Evolutionary conservation across 2,113 vertebrate species (phyloP).

Genomic region (Scomber colias): DNA sequence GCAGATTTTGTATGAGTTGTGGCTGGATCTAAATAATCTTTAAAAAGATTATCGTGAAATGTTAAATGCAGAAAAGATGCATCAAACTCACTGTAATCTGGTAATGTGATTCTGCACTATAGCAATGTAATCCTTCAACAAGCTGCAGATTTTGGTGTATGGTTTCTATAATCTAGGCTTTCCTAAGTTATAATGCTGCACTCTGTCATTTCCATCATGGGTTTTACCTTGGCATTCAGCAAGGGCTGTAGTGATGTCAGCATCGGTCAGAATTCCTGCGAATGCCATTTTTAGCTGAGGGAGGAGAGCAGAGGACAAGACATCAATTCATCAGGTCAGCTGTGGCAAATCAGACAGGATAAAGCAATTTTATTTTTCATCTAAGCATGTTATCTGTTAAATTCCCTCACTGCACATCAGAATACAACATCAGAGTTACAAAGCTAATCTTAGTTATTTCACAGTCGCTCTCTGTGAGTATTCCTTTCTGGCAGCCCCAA

Average conservation of each 20-base stretch:
- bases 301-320: slow-evolving; percentile 66
- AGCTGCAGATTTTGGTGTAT: background rate
- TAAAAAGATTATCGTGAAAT: background rate
- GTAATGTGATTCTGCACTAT: background rate
- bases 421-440: slow-evolving; percentile 20
- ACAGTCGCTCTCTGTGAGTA: slow-evolving; percentile 49
- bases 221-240: slow-evolving; percentile 84
- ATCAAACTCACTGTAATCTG: background rate
- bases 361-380: slow-evolving; percentile 25
- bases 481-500: slow-evolving; percentile 55
- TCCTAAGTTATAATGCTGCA: background rate
- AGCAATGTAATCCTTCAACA: background rate
- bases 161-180: background rate
- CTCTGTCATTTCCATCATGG: background rate
- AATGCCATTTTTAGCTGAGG: slow-evolving; percentile 84
- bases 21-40: background rate
- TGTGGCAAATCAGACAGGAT: slow-evolving; percentile 13
- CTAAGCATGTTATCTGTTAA: slow-evolving; percentile 11
- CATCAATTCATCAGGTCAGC: slow-evolving; percentile 51
- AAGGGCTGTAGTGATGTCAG: slow-evolving; percentile 88
- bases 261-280: slow-evolving; percentile 80
- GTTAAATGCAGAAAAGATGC: slow-evolving; percentile 4
- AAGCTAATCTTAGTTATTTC: slow-evolving; percentile 35
- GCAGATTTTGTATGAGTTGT: background rate
- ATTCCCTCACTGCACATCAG: slow-evolving; percentile 19